phyloP scores from a whole-genome alignment of 2,888 invertebrate species.

The Melikaiella ostensackeni region DNA sequence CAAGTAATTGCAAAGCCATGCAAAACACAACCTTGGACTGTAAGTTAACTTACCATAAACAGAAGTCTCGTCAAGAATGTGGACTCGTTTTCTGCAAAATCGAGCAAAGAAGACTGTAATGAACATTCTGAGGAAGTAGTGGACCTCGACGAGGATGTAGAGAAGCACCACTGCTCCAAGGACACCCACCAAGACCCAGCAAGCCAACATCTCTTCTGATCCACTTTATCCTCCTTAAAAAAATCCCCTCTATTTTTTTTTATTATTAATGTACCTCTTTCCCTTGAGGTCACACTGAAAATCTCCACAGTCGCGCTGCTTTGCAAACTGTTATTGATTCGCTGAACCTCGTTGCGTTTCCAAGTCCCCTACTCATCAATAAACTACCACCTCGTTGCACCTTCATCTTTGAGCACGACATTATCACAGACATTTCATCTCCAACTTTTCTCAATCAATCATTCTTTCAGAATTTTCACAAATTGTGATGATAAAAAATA shows the following conservation, averaged over 20 bases:
- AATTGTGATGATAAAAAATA: neutral
- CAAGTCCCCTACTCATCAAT: conserved; percentile 28
- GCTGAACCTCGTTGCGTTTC: neutral
- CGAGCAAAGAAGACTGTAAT: conserved; percentile 83
- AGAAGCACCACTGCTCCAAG: conserved; percentile 78
- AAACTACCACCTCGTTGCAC: conserved; percentile 17
- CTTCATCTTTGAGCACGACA: conserved; percentile 8
- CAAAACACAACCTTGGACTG: neutral
- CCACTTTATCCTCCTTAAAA: neutral
- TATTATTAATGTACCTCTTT: neutral
- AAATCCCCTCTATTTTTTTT: neutral
- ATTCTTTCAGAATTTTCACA: neutral
- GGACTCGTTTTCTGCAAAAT: conserved; percentile 82
- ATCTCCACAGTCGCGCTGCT: conserved; percentile 11
- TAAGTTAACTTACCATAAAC: conserved; percentile 82
- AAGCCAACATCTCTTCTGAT: conserved; percentile 64
- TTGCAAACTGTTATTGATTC: conserved; percentile 25
- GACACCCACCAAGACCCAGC: conserved; percentile 74
- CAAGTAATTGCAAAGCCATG: neutral
- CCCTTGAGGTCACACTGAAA: conserved; percentile 1
- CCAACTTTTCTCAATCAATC: neutral
- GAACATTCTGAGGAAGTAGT: conserved; percentile 86
- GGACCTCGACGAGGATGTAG: conserved; percentile 84
- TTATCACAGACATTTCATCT: conserved; percentile 13
- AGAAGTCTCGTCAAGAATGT: conserved; percentile 83